Evolutionary conservation across 92 coral and sea anemone genomes (phyloP), one percentile per base, ranked within the genome.

Genomic region (Heliopora coerulea): DNA sequence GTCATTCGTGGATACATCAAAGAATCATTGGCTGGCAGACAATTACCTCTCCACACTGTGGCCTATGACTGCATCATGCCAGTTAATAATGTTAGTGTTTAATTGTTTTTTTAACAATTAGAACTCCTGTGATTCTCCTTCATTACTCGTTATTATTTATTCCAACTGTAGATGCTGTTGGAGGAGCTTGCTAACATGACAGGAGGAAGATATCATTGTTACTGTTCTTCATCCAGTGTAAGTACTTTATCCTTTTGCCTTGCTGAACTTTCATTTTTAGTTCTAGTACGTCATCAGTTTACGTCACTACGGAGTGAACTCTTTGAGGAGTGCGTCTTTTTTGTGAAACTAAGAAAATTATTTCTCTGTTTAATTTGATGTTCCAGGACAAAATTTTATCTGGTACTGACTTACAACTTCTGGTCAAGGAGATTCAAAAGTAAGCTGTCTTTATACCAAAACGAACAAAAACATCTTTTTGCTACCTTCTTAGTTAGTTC

Each of bases 21-120:
- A 20, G 97, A 95, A 58, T 91, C 99, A 27, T 81, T 87, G 62
- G 86, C 99, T 20, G 99, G 99, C 3, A 79, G 99, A 34, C 42
- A 69, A 37, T 92, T 91, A 27, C 99, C 96, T 4, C 84, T 95
- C 14, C 99, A 95, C 52, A 95, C 99, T 54, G 97, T 95, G 59
- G 99, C 97, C 1, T 95, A 95, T 78, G 96, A 91, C 80, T 91
- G 99, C 79, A 85, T 93, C 58, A 87, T 88, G 28, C 85, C 97
- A 33, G 86, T 86, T 25, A 90, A 91, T 59, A 91, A 91, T 79
- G 98, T 90, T 80, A 93, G 98, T 77, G 49, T 2, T 15, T 46
- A 6, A 2, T 15, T 8, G 42, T 37, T 5, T 5, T 37, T 37
- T 37, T n/a, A n/a, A n/a, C n/a, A 37, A 12, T 12, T 37, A 37